A percentile compares a stretch with the other conserved stretches of the same genome.
These are phyloP conservation scores for Psilopsiagon aymara DNA, from an alignment of 2,113 vertebrate species.

Conservation along the genomic window DNA sequence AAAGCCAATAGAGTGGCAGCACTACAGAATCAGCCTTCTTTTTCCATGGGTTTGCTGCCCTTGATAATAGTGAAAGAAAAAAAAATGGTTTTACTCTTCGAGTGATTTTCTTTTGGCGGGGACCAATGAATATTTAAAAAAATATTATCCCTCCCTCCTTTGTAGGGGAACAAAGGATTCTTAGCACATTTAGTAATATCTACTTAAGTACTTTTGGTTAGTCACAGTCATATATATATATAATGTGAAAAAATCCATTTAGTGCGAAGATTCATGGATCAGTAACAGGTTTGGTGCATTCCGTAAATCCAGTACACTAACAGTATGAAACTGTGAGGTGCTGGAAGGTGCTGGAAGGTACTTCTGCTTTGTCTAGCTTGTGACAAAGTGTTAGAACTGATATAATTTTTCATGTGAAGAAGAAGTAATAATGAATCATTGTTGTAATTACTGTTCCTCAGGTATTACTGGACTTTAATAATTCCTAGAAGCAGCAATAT, in stretches of 20 bases:
- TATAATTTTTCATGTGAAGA: background rate
- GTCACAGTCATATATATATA: background rate
- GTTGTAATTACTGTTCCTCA: background rate
- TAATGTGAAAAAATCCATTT: background rate
- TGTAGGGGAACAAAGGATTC: background rate
- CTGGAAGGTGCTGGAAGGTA: background rate
- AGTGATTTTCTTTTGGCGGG: background rate
- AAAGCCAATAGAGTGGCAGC: background rate
- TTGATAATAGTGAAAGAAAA: background rate
- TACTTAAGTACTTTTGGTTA: background rate
- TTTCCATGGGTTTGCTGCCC: background rate
- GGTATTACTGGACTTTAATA: background rate
- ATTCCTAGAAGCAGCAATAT: background rate
- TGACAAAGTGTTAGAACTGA: background rate
- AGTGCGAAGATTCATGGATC: background rate
- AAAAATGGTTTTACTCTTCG: background rate
- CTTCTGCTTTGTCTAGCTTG: background rate
- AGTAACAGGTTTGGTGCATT: background rate
- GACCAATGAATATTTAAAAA: background rate
- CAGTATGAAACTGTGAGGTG: background rate
- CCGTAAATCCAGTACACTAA: background rate
- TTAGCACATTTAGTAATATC: background rate
- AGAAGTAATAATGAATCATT: background rate
- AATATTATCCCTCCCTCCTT: background rate
- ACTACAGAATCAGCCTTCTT: background rate